These are phyloP conservation scores for Tolmerus cingulatus DNA, from an alignment of 2,888 invertebrate species.

Conservation along the genomic window DNA sequence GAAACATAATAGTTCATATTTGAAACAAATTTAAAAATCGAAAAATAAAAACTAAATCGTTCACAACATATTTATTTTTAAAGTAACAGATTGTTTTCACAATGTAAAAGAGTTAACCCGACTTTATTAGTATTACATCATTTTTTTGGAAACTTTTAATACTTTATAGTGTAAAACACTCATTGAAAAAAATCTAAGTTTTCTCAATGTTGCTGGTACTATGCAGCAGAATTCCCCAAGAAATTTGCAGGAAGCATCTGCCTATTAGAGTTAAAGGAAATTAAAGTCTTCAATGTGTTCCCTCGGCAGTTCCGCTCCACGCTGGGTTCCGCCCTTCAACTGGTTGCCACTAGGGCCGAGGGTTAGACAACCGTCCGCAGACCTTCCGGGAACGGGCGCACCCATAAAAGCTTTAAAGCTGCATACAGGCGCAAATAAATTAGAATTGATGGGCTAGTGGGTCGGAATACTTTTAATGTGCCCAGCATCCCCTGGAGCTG, in stretches of 20 bases:
- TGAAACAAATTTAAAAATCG: too few species aligned
- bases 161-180: too few species aligned
- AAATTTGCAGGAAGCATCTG: not conserved
- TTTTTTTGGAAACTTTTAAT: not conserved
- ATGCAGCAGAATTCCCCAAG: not conserved
- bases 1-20: too few species aligned
- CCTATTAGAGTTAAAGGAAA: not conserved
- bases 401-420: slow-evolving; percentile 36
- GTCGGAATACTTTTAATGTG: slow-evolving; percentile 36
- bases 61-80: too few species aligned
- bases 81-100: too few species aligned
- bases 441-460: slow-evolving; percentile 38
- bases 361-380: not conserved
- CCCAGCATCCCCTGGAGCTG: not conserved
- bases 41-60: too few species aligned
- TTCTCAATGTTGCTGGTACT: not conserved
- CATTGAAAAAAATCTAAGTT: not conserved
- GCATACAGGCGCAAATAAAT: slow-evolving; percentile 38
- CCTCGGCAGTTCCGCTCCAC: not conserved
- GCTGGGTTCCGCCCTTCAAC: not conserved
- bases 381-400: not conserved
- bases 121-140: not conserved
- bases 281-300: not conserved
- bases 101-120: not conserved
- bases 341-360: not conserved